These are phyloP conservation scores for Drosophila kanapiae DNA, from an alignment of 1,140 invertebrate genomes.

Conservation along the genomic window DNA sequence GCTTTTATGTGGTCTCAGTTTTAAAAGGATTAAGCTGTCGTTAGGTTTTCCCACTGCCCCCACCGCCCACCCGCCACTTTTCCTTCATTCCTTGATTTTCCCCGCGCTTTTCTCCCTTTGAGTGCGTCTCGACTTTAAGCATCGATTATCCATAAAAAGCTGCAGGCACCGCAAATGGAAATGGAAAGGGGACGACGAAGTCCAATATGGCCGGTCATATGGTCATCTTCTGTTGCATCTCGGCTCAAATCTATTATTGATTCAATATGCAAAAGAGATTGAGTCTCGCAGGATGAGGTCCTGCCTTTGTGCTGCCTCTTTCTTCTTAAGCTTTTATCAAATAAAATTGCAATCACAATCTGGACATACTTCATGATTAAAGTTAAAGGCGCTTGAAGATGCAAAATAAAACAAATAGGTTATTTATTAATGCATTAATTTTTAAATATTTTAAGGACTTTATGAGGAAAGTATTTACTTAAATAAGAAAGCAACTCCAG, in stretches of 20 bases:
- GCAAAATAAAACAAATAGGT: not conserved
- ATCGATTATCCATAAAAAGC: constrained; percentile 71
- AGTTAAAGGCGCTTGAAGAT: not conserved
- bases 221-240: constrained; percentile 34
- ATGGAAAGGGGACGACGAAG: not conserved
- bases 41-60: constrained; percentile 61
- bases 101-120: constrained; percentile 6
- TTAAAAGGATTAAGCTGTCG: constrained; percentile 79
- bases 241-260: constrained; percentile 24
- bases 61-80: not conserved
- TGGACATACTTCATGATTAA: not conserved
- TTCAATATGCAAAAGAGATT: constrained; percentile 41
- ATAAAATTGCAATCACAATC: constrained; percentile 11
- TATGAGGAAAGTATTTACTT: no score
- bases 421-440: no score
- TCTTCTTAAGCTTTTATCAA: not conserved
- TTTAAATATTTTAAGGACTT: no score
- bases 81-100: not conserved
- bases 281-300: not conserved
- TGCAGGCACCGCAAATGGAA: constrained; percentile 25
- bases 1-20: constrained; percentile 78
- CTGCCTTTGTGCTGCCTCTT: not conserved
- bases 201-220: no score
- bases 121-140: constrained; percentile 68
- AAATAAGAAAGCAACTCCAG: no score